These are phyloP conservation scores for Stenopsyche tienmushanensis DNA, from an alignment of 1,140 invertebrate species.

Conservation along the genomic window DNA sequence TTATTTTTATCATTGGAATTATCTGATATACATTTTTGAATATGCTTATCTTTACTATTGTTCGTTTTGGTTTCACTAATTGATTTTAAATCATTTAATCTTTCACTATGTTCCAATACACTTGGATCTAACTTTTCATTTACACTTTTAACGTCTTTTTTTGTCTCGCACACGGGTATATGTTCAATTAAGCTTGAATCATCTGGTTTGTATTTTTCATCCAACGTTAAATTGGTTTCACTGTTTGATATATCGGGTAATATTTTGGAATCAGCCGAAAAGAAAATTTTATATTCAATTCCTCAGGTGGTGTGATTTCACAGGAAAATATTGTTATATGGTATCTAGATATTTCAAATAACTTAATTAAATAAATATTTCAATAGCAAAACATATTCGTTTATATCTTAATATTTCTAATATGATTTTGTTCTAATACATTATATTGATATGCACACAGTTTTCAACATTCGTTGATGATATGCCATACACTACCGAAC, in stretches of 20 bases:
- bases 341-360: slow-evolving; percentile 41
- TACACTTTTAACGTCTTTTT: not conserved
- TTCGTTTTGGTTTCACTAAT: not conserved
- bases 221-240: slow-evolving; percentile 39
- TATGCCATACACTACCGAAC: too few species aligned
- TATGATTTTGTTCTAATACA: too few species aligned
- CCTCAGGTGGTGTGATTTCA: slow-evolving; percentile 43
- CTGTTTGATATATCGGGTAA: not conserved
- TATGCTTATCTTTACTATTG: not conserved
- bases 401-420: too few species aligned
- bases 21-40: not conserved
- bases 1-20: slow-evolving; percentile 4
- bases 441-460: too few species aligned
- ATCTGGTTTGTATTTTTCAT: slow-evolving; percentile 33
- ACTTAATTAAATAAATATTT: too few species aligned
- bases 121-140: not conserved
- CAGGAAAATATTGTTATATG: slow-evolving; percentile 50
- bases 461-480: too few species aligned
- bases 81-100: not conserved
- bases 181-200: slow-evolving; percentile 30
- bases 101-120: not conserved
- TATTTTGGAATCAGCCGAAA: not conserved
- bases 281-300: slow-evolving; percentile 24
- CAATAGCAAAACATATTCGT: too few species aligned
- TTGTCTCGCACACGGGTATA: slow-evolving; percentile 28